Evolutionary conservation across 2,113 vertebrate species (phyloP), one percentile per base, ranked within the genome.

Genomic region (Sisor rabdophorus): DNA sequence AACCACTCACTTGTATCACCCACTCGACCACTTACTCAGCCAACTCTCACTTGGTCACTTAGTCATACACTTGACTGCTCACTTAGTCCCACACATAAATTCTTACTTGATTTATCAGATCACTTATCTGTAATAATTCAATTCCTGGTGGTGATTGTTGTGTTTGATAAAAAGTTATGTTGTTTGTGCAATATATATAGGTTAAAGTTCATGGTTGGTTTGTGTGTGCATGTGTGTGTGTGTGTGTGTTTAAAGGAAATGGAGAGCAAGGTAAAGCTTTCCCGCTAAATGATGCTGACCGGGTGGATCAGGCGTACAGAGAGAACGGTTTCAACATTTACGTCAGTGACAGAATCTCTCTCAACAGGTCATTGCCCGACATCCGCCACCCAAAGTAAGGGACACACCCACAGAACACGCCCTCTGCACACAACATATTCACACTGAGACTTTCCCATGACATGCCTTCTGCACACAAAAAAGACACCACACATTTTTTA

Each of bases 261-360:
- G 97, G 97, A 32, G 97, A 99, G 58, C 97, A 98, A 82, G 97
- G 97, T 28, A 94, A 92, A 65, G 85, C 97, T 1, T 98, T 94
- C 75, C 94, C 95, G 0, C 88, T 99, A 90, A 93, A 91, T 0
- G 95, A 97, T 0, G 90, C 93, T 0, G 97, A 99, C 74, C 87
- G 90, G 60, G 93, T 93, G 56, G 97, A 98, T 82, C 94, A 96
- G 88, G 97, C 96, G 0, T 99, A 99, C 91, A 89, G 95, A 60
- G 97, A 98, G 87, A 99, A 99, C 77, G 97, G 97, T 67, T 99
- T 99, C 89, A 98, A 99, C 87, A 98, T 99, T 82, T 98, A 93
- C n/a, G 93, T 98, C 89, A 98, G 96, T 19, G 93, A 98, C 86
- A 92, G 94, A 84, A 98, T 99, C 89, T 95, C 97, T 58, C 92